Evolutionary conservation across 35 echinoderm and acorn worm species (phyloP), one percentile per base, ranked within the genome.

Genomic region (Heliocidaris erythrogramma): DNA sequence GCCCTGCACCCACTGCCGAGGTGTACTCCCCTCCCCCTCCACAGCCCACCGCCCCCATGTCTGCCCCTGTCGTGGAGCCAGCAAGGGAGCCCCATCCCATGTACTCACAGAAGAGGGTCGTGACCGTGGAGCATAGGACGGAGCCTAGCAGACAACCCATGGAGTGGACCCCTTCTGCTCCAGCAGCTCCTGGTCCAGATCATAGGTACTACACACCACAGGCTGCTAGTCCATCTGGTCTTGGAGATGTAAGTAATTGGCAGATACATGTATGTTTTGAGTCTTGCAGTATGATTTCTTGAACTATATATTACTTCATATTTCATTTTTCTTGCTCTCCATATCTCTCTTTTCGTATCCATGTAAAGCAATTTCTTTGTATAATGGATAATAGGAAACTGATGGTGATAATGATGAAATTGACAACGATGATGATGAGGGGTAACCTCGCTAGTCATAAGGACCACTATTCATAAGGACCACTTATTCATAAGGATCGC

Each of bases 21-120:
- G 50, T 84, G 85, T 87, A 94, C 27, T 10, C 94, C 60, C 94
- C 84, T 0, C 71, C 61, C 48, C 85, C 84, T n/a, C 49, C 93
- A 12, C 7, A 50, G 0, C 48, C 27, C 14, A 0, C 93, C 17
- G 86, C 14, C 9, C 61, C n/a, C n/a, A n/a, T n/a, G n/a, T n/a
- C 61, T 69, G 14, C 24, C 24, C 61, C 61, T 16, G 61, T 78
- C 7, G 5, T 7, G 65, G 65, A 78, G 65, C 65, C 65, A 5
- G 47, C 87, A n/a, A 94, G 21, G 85, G 86, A 86, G 94, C 52
- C 35, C 31, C 71, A 78, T 21, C 65, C 49, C 49, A 69, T 52
- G 94, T 86, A 49, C 47, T 88, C 50, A 8, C 32, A n/a, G 94
- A 94, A 7, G 85, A 86, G 78, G 69, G 86, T n/a, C 7, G 32